Conservation (phyloP, 2,888 invertebrate species). For the Gymnosoma rotundatum region DNA sequence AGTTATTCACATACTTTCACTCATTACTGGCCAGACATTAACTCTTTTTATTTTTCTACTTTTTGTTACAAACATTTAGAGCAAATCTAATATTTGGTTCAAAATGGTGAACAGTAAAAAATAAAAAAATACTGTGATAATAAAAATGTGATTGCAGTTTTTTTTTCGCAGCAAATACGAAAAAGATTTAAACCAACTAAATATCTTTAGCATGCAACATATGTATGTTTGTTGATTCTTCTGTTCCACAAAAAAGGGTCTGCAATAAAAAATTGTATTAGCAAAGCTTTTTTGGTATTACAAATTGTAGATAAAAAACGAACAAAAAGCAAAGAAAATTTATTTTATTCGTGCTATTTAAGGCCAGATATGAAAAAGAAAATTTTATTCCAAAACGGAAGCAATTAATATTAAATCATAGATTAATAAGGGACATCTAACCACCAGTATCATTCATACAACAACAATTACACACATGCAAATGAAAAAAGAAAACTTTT, state of each 20-base stretch:
- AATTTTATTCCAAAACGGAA: conserved; percentile 19
- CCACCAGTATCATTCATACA: neutral
- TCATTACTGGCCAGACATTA: too few relatives aligned
- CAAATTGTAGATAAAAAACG: conserved; percentile 8
- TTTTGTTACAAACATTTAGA: neutral
- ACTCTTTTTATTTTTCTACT: neutral
- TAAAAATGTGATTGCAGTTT: conserved; percentile 24
- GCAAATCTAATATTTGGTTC: neutral
- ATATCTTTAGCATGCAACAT: conserved; percentile 27
- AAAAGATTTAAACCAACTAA: conserved; percentile 28
- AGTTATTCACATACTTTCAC: neutral
- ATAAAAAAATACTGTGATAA: neutral
- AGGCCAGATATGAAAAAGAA: conserved; percentile 32
- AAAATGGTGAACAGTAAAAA: neutral
- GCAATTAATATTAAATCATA: conserved; percentile 30
- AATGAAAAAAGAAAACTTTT: neutral
- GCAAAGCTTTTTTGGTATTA: conserved; percentile 19
- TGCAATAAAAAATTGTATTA: conserved; percentile 24
- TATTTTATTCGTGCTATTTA: conserved; percentile 17
- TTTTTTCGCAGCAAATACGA: neutral
- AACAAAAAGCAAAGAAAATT: conserved; percentile 8
- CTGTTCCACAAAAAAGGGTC: conserved; percentile 9
- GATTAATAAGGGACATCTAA: conserved; percentile 21
- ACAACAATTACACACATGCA: neutral
- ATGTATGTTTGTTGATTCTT: conserved; percentile 5